phyloP scores from a whole-genome alignment of 2,797 vertebrate species.

The Mus spretus region DNA sequence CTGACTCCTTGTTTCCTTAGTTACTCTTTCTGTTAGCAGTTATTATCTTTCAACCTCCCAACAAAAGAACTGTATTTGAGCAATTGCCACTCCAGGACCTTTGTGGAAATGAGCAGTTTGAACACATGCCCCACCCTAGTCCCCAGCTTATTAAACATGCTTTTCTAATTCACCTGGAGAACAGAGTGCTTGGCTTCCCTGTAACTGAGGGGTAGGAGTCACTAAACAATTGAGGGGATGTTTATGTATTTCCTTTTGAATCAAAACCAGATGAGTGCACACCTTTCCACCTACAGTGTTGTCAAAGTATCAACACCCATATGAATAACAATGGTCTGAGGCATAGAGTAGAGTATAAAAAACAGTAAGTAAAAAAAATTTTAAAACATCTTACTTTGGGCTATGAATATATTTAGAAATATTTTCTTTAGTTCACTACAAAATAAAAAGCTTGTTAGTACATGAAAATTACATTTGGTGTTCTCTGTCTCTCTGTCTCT shows the following conservation, averaged over 20 bases:
- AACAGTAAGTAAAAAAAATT: conserved; percentile 20
- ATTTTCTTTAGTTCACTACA: conserved; percentile 37
- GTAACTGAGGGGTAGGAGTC: conserved; percentile 50
- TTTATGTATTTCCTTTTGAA: conserved; percentile 75
- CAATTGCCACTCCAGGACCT: conserved; percentile 72
- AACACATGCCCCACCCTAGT: conserved; percentile 26
- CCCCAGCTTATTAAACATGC: conserved; percentile 61
- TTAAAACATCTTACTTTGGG: neutral
- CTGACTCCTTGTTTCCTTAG: conserved; percentile 76
- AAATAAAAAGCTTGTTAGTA: conserved; percentile 43
- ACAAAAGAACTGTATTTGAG: conserved; percentile 76
- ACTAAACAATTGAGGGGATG: conserved; percentile 66
- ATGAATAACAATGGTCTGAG: conserved; percentile 51
- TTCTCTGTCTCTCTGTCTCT: neutral
- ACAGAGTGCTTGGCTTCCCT: conserved; percentile 65
- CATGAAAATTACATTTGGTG: conserved; percentile 19
- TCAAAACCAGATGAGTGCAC: conserved; percentile 55
- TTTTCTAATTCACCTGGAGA: conserved; percentile 65
- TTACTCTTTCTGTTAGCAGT: conserved; percentile 68
- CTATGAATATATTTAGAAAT: conserved; percentile 38
- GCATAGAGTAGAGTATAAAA: conserved; percentile 65
- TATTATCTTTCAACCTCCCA: conserved; percentile 77
- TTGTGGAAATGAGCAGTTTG: conserved; percentile 70
- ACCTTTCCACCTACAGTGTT: conserved; percentile 59
- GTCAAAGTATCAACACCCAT: conserved; percentile 66